Percentiles rank a stretch among this genome's conserved stretches.
Conservation (phyloP, 2,797 vertebrate species). For the Threskiornis aethiopicus region DNA sequence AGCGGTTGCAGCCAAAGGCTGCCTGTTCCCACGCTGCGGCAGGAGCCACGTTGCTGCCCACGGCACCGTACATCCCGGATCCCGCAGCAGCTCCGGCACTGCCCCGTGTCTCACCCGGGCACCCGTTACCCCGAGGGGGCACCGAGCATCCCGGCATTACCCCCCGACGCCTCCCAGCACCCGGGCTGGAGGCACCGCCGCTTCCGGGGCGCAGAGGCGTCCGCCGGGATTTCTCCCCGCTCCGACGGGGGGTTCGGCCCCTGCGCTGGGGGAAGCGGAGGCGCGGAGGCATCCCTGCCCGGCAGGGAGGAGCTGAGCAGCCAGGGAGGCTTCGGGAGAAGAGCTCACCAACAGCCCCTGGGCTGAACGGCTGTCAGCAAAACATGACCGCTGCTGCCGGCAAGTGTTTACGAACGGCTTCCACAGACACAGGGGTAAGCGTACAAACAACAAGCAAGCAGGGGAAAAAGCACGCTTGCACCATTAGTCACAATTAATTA, state of each 20-base stretch:
- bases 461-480: not conserved
- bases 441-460: not conserved
- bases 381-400: not conserved
- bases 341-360: not conserved
- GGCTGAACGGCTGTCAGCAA: not conserved
- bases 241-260: rapidly evolving
- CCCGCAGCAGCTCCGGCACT: not conserved
- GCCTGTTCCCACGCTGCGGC: not conserved
- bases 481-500: not conserved
- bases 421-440: not conserved
- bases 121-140: not conserved
- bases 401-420: not conserved
- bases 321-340: not conserved
- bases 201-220: not conserved
- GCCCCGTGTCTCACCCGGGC: not conserved
- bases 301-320: not conserved
- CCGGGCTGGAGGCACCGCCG: not conserved
- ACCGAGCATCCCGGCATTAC: not conserved
- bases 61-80: rapidly evolving
- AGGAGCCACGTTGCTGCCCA: rapidly evolving
- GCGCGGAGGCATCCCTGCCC: not conserved
- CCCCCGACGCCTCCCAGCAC: not conserved
- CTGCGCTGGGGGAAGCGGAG: not conserved
- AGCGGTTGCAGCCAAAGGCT: not conserved
- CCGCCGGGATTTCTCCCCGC: not conserved